A percentile compares a stretch with the other conserved stretches of the same genome.
Conservation (phyloP, 2,797 vertebrate genomes). For the Borostomias antarcticus region DNA sequence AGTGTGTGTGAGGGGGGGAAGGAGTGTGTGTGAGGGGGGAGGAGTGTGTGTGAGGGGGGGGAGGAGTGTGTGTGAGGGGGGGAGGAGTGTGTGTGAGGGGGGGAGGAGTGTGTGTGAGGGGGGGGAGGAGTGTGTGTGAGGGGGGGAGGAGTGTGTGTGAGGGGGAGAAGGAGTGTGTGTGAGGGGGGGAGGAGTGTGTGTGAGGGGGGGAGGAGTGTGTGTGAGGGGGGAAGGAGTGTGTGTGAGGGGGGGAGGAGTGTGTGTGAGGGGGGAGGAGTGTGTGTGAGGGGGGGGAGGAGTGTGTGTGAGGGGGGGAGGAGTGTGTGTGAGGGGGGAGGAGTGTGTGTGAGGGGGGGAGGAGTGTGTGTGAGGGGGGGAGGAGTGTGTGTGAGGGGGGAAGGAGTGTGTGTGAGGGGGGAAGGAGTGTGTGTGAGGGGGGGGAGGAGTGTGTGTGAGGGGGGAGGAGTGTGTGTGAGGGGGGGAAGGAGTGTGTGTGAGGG, state of each 20-base stretch:
- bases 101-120: neutral
- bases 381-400: neutral
- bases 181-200: constrained; percentile 15
- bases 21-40: constrained; percentile 23
- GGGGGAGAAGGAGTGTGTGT: neutral
- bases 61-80: neutral
- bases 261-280: too few species aligned
- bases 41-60: too few species aligned
- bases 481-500: neutral
- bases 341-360: neutral
- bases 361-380: neutral
- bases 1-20: neutral
- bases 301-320: neutral
- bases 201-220: too few species aligned
- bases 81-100: constrained; percentile 27
- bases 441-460: neutral
- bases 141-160: too few species aligned
- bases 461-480: too few species aligned
- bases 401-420: neutral
- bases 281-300: neutral
- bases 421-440: neutral
- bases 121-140: constrained; percentile 21
- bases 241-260: constrained; percentile 6
- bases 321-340: constrained; percentile 19
- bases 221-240: neutral